Evolutionary conservation across 2,888 invertebrate genomes (phyloP), one percentile per base, ranked within the genome.

Genomic region (Timema podura): DNA sequence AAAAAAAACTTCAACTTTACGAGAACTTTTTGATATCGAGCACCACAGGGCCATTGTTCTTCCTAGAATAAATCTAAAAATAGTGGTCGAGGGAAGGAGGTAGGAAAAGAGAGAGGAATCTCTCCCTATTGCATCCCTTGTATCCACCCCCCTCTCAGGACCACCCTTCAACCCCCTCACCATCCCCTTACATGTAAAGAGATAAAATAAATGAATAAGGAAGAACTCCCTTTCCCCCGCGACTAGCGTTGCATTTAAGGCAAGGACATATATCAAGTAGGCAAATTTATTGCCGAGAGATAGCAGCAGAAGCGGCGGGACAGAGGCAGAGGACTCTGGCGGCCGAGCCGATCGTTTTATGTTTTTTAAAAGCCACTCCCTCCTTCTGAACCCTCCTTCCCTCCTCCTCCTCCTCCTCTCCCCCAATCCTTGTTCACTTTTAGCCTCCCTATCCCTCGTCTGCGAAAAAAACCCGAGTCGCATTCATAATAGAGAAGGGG

Each of bases 281-380:
- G 74, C 74, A 74, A 76, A 76, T 76, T 76, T 76, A 76, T 76
- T 76, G 74, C 75, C 73, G 71, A 70, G 75, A 74, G 76, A 75
- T 75, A 75, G 68, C 71, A 68, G 61, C 61, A 61, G 61, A 13
- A 30, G 6, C 44, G 61, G 30, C 6, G 61, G 61, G 57, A 30
- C 15, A 11, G 57, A 30, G 61, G 7, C 30, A 49, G 75, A 70
- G 70, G 49, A 57, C 64, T 46, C 48, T 48, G 57, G 59, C 69
- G 68, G 54, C 47, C 49, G 51, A 68, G 16, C 46, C 71, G 68
- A 54, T 67, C 67, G 69, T 67, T 70, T 70, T 68, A 70, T 70
- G 68, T 67, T 67, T 68, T 69, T 71, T 70, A 70, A 70, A 70
- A 70, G 70, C 70, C 64, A 51, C 68, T 16, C 30, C 30, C 59